These are phyloP conservation scores for Phyllopteryx taeniolatus DNA, from an alignment of 2,113 vertebrate genomes.

Conservation along the genomic window DNA sequence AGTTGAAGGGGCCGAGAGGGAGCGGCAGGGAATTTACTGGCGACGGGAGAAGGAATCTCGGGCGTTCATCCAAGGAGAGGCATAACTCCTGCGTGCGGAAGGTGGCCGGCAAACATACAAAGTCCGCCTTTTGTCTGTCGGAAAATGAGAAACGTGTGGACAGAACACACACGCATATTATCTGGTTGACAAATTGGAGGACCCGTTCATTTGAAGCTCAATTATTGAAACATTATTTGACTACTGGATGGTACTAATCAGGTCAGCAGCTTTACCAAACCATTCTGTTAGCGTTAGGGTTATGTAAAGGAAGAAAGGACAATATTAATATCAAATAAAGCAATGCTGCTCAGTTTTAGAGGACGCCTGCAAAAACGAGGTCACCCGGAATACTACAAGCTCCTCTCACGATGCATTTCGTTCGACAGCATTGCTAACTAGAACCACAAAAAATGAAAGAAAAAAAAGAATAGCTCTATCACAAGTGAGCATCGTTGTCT, in stretches of 20 bases:
- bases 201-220: background rate
- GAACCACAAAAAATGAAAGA: too few relatives aligned
- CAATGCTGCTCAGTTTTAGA: too few relatives aligned
- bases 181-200: background rate
- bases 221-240: background rate
- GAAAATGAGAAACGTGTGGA: conserved; percentile 25
- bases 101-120: conserved; percentile 13
- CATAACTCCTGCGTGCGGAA: conserved; percentile 23
- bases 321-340: too few relatives aligned
- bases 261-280: too few relatives aligned
- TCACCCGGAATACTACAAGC: background rate
- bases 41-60: conserved; percentile 18
- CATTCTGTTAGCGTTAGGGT: too few relatives aligned
- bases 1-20: background rate
- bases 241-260: too few relatives aligned
- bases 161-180: background rate
- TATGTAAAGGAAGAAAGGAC: too few relatives aligned
- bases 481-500: background rate
- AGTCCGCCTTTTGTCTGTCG: conserved; percentile 44
- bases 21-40: conserved; percentile 12
- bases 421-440: background rate
- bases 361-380: background rate
- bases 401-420: background rate
- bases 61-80: conserved; percentile 20
- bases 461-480: background rate